Base-by-base conservation (phyloP, 2,113 vertebrate species). In the Shinisaurus crocodilurus region DNA sequence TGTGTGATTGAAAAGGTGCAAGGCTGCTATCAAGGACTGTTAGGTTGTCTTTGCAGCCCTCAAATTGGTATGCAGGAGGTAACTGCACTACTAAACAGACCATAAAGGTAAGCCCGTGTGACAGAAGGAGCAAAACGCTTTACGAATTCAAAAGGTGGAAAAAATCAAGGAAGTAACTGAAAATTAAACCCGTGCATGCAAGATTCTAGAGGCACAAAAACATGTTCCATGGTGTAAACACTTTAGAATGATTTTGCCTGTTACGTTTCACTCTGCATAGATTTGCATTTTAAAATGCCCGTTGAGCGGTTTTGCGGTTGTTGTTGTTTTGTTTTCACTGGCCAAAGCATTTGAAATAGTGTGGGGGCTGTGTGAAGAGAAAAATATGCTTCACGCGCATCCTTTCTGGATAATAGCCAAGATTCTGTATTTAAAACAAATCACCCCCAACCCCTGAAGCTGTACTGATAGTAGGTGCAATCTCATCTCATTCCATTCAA, bases 51-150 rank as follows among this genome's bases (percentile, higher is more conserved):
- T 86, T 93, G 94, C 92, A 90, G 94, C 92, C 92, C n/a, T 76
- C 91, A 75, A 89, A 94, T 93, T 95, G 94, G 93, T 92, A 96
- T 93, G 91, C 95, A 94, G 94, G 91, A 89, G 91, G 93, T 93
- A 93, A 82, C 95, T 90, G 93, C 93, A 86, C 89, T 89, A 94
- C 92, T 94, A 84, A 95, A 93, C 92, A 91, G 77, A 94, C 40
- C 92, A 92, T 80, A 94, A 93, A 95, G 95, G 92, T 86, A 93
- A 96, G 93, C 95, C 92, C 91, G 0, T 81, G 87, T 43, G 88
- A 50, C 37, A 23, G 81, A 91, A 90, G 74, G 67, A 87, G 45
- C 9, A 90, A 85, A 48, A 0, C 3, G 92, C 79, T 72, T 91
- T 7, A 1, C 76, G 85, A 82, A 70, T 6, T n/a, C 40, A 67